Conservation (phyloP, 1,140 invertebrate species). For the Asbolus verrucosus region DNA sequence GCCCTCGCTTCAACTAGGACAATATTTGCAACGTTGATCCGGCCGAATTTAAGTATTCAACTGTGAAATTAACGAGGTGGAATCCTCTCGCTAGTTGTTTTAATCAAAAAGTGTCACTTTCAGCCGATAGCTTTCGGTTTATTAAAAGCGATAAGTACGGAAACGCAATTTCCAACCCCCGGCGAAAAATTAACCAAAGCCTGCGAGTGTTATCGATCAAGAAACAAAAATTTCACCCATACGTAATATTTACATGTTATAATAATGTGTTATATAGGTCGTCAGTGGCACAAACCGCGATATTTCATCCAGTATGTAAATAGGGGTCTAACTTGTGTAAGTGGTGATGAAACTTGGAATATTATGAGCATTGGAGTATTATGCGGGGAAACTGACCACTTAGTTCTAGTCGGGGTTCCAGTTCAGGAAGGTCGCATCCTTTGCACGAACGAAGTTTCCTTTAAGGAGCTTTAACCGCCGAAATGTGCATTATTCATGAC, state of each 20-base stretch:
- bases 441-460: slow-evolving; percentile 9
- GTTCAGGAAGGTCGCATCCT: slow-evolving; percentile 26
- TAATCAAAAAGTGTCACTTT: slow-evolving; percentile 36
- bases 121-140: slow-evolving; percentile 31
- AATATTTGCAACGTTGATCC: slow-evolving; percentile 20
- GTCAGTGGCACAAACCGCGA: slow-evolving; percentile 1
- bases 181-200: slow-evolving; percentile 25
- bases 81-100: slow-evolving; percentile 29
- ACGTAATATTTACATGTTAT: too few species aligned
- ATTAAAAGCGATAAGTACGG: slow-evolving; percentile 36
- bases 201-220: too few species aligned
- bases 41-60: slow-evolving; percentile 18
- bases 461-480: slow-evolving; percentile 28
- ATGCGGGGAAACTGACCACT: slow-evolving; percentile 36
- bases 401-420: slow-evolving; percentile 10
- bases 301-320: slow-evolving; percentile 29
- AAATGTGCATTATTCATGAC: slow-evolving; percentile 39
- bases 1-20: too few species aligned
- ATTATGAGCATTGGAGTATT: slow-evolving; percentile 39
- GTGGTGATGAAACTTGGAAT: slow-evolving; percentile 32
- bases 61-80: slow-evolving; percentile 25
- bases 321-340: slow-evolving; percentile 21
- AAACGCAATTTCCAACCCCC: slow-evolving; percentile 28
- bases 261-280: not conserved
- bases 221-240: too few species aligned